Base-by-base conservation (phyloP, 2,113 vertebrate species). In the Setophaga kirtlandii region DNA sequence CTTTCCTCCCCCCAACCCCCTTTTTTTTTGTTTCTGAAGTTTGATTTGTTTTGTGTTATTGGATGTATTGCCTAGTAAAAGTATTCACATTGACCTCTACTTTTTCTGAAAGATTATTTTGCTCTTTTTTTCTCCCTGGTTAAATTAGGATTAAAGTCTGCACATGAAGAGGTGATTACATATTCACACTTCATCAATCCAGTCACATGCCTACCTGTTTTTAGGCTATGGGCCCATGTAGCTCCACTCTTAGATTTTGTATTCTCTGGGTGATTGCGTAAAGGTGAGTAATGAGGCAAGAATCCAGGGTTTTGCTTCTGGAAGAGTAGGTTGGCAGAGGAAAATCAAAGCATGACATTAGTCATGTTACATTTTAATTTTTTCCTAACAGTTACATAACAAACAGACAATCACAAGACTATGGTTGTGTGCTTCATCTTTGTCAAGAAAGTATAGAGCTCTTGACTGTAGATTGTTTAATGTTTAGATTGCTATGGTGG, bases 1-100 rank as follows among this genome's bases (percentile, higher is more conserved):
- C 15, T 10, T n/a, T 55, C 12, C 7, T 44, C 4, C 4, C 6
- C 7, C 13, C 8, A 4, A 3, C 2, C 5, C 0, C 9, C 1
- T 3, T 12, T 2, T 12, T 2, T 5, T 35, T 70, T 20, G 12
- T 73, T 62, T 12, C 42, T 81, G 4, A 44, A 27, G 3, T 77
- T 21, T 39, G 4, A 56, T 89, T 86, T 55, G 2, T 12, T 86
- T 69, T 44, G 3, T 67, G 5, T 53, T 65, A 21, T 70, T 19
- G 10, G 11, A 19, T 76, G 1, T 76, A 12, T 65, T 17, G 0
- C 24, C 10, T 3, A 2, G 5, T 41, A 60, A 47, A 70, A 7
- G 9, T 65, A 31, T 31, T 70, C 10, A 53, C 17, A 11, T 81
- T 74, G 30, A 49, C 20, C 22, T 78, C 25, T 58, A 0, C 20